Base-by-base conservation (phyloP, 2,888 invertebrate species). In the Nymphalis c-album region DNA sequence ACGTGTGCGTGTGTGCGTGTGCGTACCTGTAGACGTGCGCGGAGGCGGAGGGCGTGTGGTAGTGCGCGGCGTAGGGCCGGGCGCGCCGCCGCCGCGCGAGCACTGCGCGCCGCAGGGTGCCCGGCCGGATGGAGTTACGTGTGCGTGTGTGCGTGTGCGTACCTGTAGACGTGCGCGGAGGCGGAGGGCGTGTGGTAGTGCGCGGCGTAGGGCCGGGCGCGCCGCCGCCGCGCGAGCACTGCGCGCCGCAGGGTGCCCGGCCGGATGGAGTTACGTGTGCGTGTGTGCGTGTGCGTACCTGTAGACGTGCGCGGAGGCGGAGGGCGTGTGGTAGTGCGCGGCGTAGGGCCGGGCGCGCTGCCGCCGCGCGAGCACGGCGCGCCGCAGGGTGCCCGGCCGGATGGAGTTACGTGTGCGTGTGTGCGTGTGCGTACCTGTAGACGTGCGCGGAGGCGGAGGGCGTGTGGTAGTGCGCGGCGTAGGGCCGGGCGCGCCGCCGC, bases 231-330 rank as follows among this genome's bases (percentile, higher is more conserved):
- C 75, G 95, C 93, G 69, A 94, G 86, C 75, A 96, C 90, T 18
- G 96, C 95, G 82, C 94, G 94, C 60, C 95, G 94, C 77, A 96
- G 94, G 80, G 96, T 95, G 79, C 95, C 95, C 60, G 97, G 97
- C 74, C 93, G 94, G 67, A 95, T 78, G 2, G 96, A 94, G 75
- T 95, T 95, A 83, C 94, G 94, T 69, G 95, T 79, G 95, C 94
- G 79, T 94, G 94, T 67, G 84, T 83, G 74, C 84, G 81, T 77
- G 66, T 83, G 82, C 76, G 80, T 59, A 76, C 76, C 77, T 74
- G 74, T 78, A 78, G 68, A 91, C 85, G 78, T 85, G 85, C 66
- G 87, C 85, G 75, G 84, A 82, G 74, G 84, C 78, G 73, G 82
- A 81, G 77, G 81, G 79, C 74, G 84, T 82, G 82, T 85, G 86